Percentiles rank a stretch among this genome's conserved stretches.
Evolutionary conservation across 2,113 vertebrate genomes (phyloP).

Genomic region (Struthidea cinerea): DNA sequence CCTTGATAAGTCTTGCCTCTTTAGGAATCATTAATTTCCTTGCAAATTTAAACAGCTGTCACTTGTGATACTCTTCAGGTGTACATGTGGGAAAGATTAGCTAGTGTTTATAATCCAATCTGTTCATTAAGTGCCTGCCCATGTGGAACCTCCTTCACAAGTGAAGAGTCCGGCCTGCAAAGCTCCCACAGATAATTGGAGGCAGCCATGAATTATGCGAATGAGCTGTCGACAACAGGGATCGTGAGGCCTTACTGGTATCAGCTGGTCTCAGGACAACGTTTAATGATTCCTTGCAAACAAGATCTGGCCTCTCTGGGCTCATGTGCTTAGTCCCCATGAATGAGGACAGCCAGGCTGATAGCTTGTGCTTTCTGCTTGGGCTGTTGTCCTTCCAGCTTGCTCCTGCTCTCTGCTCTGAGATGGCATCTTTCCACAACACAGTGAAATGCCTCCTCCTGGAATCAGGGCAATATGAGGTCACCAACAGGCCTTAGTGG

Average conservation of each 20-base stretch:
- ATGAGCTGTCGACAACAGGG: conserved; percentile 66
- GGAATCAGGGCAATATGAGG: not conserved
- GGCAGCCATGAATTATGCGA: conserved; percentile 67
- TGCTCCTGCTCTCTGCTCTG: not conserved
- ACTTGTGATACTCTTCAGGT: conserved; percentile 80
- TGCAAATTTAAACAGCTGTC: conserved; percentile 85
- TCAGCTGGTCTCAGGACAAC: conserved; percentile 67
- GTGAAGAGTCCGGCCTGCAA: conserved; percentile 33
- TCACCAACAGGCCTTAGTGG: not conserved
- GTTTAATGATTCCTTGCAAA: conserved; percentile 66
- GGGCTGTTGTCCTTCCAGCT: not conserved
- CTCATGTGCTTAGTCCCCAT: not conserved
- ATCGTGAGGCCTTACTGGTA: conserved; percentile 72
- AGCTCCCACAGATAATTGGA: conserved; percentile 80
- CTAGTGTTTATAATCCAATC: conserved; percentile 77
- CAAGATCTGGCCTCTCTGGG: not conserved
- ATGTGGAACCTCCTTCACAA: conserved; percentile 70
- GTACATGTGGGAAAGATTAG: conserved; percentile 83
- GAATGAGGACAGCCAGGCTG: not conserved
- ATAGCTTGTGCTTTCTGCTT: not conserved
- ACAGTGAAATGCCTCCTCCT: not conserved
- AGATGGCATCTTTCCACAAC: not conserved
- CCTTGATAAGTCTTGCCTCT: conserved; percentile 75
- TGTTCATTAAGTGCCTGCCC: conserved; percentile 76
- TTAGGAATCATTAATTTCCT: conserved; percentile 80